Conservation (phyloP, 2,113 vertebrate genomes). For the Dipodomys spectabilis region DNA sequence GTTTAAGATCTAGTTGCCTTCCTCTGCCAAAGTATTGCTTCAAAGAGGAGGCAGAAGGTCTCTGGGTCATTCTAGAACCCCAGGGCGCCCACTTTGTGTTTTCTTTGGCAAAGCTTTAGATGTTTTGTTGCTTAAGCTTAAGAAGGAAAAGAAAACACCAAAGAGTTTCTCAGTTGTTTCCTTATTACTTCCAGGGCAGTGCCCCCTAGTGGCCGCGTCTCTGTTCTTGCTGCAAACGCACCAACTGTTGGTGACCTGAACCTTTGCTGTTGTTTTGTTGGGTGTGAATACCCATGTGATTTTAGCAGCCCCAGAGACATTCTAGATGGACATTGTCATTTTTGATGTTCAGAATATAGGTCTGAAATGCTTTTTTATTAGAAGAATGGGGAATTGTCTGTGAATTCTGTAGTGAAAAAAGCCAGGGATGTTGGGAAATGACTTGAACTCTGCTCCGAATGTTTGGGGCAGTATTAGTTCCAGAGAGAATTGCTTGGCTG, state of each 20-base stretch:
- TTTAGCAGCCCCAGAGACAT: background rate
- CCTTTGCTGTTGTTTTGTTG: background rate
- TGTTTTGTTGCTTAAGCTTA: slow-evolving; percentile 46
- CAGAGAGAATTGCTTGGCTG: background rate
- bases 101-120: slow-evolving; percentile 11
- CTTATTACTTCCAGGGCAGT: slow-evolving; percentile 36
- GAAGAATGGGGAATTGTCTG: background rate
- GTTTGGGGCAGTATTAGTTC: background rate
- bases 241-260: background rate
- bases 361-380: background rate
- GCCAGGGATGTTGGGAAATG: slow-evolving; percentile 40
- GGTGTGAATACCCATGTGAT: background rate
- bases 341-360: background rate
- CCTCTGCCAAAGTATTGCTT: slow-evolving; percentile 17
- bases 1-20: slow-evolving; percentile 1
- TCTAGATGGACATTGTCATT: background rate
- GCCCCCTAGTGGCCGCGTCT: slow-evolving; percentile 69
- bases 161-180: slow-evolving; percentile 59
- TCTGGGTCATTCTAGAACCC: background rate
- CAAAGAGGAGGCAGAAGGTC: slow-evolving; percentile 6
- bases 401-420: slow-evolving; percentile 40
- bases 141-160: slow-evolving; percentile 70
- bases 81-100: slow-evolving; percentile 25
- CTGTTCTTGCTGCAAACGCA: background rate
- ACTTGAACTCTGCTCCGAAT: background rate